phyloP scores from a whole-genome alignment of 2,113 vertebrate species.

The Xiphias gladius region DNA sequence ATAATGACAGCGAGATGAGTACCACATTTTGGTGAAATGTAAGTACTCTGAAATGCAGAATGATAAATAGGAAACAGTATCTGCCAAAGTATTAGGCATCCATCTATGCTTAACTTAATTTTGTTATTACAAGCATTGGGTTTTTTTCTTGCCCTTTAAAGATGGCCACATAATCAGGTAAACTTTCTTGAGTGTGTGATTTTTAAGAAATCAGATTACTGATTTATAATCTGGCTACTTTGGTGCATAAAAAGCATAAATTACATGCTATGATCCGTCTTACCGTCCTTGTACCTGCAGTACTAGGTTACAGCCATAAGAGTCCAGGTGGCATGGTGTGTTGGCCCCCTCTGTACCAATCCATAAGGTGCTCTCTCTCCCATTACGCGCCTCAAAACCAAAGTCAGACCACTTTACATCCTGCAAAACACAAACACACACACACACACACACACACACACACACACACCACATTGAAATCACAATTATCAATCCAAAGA shows the following conservation, averaged over 20 bases:
- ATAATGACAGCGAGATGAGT: too few relatives aligned
- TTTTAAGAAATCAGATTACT: neutral
- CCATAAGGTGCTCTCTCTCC: conserved; percentile 94
- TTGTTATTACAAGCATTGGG: neutral
- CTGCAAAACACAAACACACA: conserved; percentile 74
- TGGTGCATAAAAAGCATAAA: neutral
- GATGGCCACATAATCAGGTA: neutral
- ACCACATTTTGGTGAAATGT: neutral
- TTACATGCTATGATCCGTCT: neutral
- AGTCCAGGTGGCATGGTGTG: conserved; percentile 95
- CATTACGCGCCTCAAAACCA: conserved; percentile 91
- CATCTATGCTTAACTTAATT: neutral
- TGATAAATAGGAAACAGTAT: neutral
- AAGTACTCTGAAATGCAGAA: neutral
- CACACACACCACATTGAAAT: neutral
- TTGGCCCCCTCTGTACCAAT: conserved; percentile 92
- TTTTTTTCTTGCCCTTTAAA: too few relatives aligned
- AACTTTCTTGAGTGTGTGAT: neutral
- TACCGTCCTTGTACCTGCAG: conserved; percentile 98
- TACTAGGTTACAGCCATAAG: conserved; percentile 96
- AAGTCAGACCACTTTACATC: conserved; percentile 94
- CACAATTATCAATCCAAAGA: neutral
- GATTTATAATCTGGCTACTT: neutral
- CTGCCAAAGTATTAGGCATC: neutral
- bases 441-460: too few relatives aligned